Conservation (phyloP, 2,797 vertebrate genomes). For the Dendrocincla tyrannina region DNA sequence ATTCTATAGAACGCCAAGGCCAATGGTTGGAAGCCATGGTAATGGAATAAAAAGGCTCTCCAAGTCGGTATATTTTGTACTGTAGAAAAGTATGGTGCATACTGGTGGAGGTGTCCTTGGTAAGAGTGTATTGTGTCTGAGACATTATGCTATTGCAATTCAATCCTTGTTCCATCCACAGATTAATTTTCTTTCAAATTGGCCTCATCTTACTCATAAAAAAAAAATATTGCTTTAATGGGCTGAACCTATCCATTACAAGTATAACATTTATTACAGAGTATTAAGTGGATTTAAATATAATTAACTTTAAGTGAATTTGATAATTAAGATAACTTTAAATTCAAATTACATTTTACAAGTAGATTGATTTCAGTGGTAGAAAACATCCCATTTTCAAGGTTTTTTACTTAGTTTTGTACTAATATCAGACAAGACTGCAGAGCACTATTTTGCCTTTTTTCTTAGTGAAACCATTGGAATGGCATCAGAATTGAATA, state of each 20-base stretch:
- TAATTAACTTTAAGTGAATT: conserved; percentile 56
- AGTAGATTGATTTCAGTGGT: background rate
- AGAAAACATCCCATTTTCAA: background rate
- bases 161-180: background rate
- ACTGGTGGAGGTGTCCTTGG: background rate
- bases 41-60: background rate
- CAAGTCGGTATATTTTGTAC: background rate
- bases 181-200: conserved; percentile 50
- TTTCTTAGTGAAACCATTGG: background rate
- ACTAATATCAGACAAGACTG: background rate
- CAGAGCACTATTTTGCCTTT: background rate
- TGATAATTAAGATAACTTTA: conserved; percentile 53
- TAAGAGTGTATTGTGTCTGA: background rate
- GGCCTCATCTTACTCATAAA: conserved; percentile 23
- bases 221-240: conserved; percentile 59
- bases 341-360: conserved; percentile 41
- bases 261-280: conserved; percentile 50
- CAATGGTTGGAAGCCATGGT: background rate
- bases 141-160: conserved; percentile 30
- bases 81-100: background rate
- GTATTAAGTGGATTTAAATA: conserved; percentile 57
- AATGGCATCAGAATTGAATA: background rate
- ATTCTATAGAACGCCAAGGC: background rate
- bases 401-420: background rate
- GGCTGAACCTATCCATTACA: background rate